Percentiles rank a stretch among this genome's conserved stretches.
These are phyloP conservation scores for Daubentonia madagascariensis DNA, from an alignment of 2,113 vertebrate genomes.

Conservation along the genomic window DNA sequence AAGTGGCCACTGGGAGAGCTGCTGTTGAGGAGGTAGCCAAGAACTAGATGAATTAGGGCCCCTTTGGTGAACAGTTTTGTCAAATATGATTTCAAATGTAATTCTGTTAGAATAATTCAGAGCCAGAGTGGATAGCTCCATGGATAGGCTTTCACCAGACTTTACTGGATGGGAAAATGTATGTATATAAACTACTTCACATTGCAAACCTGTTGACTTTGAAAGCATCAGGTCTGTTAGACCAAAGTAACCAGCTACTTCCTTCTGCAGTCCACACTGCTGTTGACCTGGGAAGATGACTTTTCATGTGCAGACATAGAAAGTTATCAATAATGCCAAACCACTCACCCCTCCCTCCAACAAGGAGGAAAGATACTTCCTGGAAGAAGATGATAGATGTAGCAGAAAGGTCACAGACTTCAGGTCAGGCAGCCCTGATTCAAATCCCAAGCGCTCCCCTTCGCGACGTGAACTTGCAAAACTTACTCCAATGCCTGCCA, in stretches of 20 bases:
- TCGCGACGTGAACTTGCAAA: too few species aligned
- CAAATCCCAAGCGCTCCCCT: neutral
- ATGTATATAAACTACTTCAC: fast-evolving
- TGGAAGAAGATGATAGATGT: neutral
- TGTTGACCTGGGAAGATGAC: neutral
- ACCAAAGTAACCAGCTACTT: fast-evolving
- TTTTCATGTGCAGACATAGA: neutral
- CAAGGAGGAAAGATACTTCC: neutral
- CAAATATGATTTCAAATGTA: neutral
- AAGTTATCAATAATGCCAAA: neutral
- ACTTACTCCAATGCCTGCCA: neutral
- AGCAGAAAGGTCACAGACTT: neutral
- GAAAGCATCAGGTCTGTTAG: fast-evolving
- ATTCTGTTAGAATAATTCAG: neutral
- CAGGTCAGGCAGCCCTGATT: neutral
- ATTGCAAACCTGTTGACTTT: neutral
- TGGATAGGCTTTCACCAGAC: too few species aligned
- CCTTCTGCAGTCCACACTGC: fast-evolving
- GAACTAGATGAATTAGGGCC: fast-evolving
- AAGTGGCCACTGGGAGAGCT: neutral
- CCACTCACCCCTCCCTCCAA: neutral
- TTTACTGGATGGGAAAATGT: too few species aligned
- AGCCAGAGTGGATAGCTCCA: too few species aligned
- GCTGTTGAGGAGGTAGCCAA: fast-evolving
- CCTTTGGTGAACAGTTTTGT: neutral